Conservation (phyloP, 1,140 invertebrate genomes). For the Chymomyza costata region DNA sequence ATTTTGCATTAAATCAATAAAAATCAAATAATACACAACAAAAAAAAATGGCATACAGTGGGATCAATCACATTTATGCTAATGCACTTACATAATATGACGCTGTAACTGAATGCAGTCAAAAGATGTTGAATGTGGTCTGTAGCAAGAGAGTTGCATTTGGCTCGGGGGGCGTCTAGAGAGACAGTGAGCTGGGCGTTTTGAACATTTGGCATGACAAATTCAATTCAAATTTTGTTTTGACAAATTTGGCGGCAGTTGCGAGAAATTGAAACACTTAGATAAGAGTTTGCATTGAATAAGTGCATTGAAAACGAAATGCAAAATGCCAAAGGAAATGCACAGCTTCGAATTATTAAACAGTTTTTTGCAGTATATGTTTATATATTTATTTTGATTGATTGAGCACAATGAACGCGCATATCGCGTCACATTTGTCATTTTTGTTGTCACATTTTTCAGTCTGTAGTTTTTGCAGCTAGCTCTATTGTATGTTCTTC, state of each 20-base stretch:
- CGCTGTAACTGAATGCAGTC: background rate
- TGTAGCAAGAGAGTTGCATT: background rate
- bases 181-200: conserved; percentile 1
- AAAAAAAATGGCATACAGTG: conserved; percentile 45
- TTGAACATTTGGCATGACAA: conserved; percentile 41
- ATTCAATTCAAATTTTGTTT: conserved; percentile 66
- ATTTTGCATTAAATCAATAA: conserved; percentile 43
- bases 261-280: conserved; percentile 30
- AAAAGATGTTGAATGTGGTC: background rate
- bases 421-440: too few relatives aligned
- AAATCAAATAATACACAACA: conserved; percentile 70
- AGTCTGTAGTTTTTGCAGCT: too few relatives aligned
- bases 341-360: too few relatives aligned
- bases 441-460: conserved; percentile 12
- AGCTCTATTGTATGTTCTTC: conserved; percentile 57
- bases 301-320: too few relatives aligned
- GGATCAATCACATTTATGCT: conserved; percentile 71
- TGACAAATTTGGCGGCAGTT: conserved; percentile 51
- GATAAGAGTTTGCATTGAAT: conserved; percentile 41
- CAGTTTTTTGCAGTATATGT: too few relatives aligned
- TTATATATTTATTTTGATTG: too few relatives aligned
- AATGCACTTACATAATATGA: conserved; percentile 68
- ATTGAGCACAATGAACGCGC: conserved; percentile 1
- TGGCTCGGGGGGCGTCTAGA: background rate
- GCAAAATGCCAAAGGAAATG: too few relatives aligned